Base-by-base conservation (phyloP, 2,888 invertebrate species). In the Smittia aterrima region DNA sequence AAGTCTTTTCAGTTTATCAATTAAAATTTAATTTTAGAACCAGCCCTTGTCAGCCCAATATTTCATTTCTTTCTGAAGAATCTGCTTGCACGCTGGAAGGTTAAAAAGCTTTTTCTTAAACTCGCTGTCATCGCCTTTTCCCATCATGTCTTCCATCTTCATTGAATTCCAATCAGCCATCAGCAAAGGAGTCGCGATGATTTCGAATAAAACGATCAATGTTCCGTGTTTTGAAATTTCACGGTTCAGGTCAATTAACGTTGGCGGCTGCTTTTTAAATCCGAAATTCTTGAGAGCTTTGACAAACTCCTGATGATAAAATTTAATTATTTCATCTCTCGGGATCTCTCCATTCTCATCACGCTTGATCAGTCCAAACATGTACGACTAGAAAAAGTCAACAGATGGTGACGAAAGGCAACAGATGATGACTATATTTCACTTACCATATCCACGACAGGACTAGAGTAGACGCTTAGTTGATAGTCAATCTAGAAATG, bases 401-500 rank as follows among this genome's bases (percentile, higher is more conserved):
- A n/a, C n/a, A n/a, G n/a, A n/a, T n/a, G n/a, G n/a, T n/a, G n/a
- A n/a, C n/a, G n/a, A n/a, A n/a, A n/a, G n/a, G n/a, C n/a, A n/a
- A n/a, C n/a, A n/a, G n/a, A n/a, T n/a, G n/a, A n/a, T n/a, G n/a
- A n/a, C n/a, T n/a, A n/a, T n/a, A n/a, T n/a, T n/a, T n/a, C n/a
- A n/a, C n/a, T n/a, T n/a, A 53, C 32, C 0, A 77, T 1, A 74
- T 77, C 77, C 53, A 77, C 66, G 2, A 54, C 75, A 1, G 76
- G 70, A 16, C 75, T 66, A 22, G 68, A 73, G 70, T 75, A 75
- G n/a, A 76, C 40, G 27, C 74, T 73, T 9, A 76, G 11, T 74
- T 76, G 75, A 67, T 76, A 76, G 66, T 77, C 77, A 66, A 77
- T 58, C 77, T 77, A 22, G 73, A 32, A 78, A 32, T 3, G n/a